These are phyloP conservation scores for Calameuta filiformis DNA, from an alignment of 2,888 invertebrate genomes.

Conservation along the genomic window DNA sequence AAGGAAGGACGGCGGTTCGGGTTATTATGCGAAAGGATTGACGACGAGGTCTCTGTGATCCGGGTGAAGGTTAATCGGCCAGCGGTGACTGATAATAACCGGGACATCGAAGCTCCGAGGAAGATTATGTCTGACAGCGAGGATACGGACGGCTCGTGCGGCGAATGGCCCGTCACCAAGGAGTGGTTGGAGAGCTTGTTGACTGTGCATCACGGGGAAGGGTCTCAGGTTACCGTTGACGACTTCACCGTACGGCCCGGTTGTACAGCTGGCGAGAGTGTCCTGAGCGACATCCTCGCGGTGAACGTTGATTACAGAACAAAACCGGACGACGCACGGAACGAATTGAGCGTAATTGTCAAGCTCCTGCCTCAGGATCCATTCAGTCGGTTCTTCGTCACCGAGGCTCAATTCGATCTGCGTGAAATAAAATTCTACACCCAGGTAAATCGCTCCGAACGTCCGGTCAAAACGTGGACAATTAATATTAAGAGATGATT, in stretches of 20 bases:
- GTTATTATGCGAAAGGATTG: too few relatives aligned
- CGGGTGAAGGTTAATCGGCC: too few relatives aligned
- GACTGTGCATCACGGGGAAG: slow-evolving; percentile 65
- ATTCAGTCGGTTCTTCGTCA: slow-evolving; percentile 82
- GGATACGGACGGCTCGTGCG: slow-evolving; percentile 65
- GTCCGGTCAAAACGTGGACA: not conserved
- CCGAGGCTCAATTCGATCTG: slow-evolving; percentile 85
- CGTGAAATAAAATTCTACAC: slow-evolving; percentile 86
- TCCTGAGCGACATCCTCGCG: slow-evolving; percentile 82
- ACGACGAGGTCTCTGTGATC: too few relatives aligned
- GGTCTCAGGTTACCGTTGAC: slow-evolving; percentile 61
- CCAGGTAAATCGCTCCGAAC: slow-evolving; percentile 68
- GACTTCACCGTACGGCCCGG: slow-evolving; percentile 71
- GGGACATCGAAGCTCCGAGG: slow-evolving; percentile 10
- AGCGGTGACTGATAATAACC: too few relatives aligned
- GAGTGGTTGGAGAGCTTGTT: slow-evolving; percentile 71
- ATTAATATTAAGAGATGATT: not conserved
- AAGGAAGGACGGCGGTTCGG: slow-evolving; percentile 5
- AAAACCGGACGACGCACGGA: slow-evolving; percentile 58
- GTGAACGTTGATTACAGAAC: slow-evolving; percentile 76
- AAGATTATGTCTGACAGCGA: slow-evolving; percentile 69
- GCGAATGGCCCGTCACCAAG: slow-evolving; percentile 68
- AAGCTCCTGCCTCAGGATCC: slow-evolving; percentile 84
- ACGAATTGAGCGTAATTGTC: slow-evolving; percentile 72
- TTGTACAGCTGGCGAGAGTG: slow-evolving; percentile 77